Base-by-base conservation (phyloP, 2,888 invertebrate species). In the Acanthoscelides obtectus region DNA sequence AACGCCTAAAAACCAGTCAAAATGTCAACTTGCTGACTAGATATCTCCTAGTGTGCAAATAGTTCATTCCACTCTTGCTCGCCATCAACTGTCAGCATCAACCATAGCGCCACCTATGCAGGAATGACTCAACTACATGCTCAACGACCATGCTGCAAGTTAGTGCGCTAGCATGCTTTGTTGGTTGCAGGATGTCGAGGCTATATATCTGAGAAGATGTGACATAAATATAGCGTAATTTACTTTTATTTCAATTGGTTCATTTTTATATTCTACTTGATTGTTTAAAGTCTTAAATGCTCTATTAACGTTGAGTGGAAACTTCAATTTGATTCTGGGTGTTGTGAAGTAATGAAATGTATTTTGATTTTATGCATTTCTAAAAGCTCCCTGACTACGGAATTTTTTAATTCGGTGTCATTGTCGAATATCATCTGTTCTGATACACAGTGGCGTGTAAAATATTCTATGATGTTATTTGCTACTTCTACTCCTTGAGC, bases 361-460 rank as follows among this genome's bases (percentile, higher is more conserved):
- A 75, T 70, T 69, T 77, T 71, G 4, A 78, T 75, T 68, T 75
- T 27, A 64, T 77, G 75, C 3, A 12, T 45, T 4, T 45, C 64
- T 22, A 75, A 70, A 5, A 78, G 67, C 45, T 77, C 75, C 70
- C 72, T 74, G 12, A 77, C 22, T n/a, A 73, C 45, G 0, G 67
- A 67, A 66, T 76, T 76, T 70, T 73, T 75, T 66, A 74, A 79
- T 75, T 77, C 76, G 5, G 69, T 69, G 0, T 75, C 77, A 67
- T 76, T 76, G 64, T 78, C 79, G 20, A 71, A 72, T 6, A 77
- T 74, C 17, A 76, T 77, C 72, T 72, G 70, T 27, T 65, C 67
- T 2, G 75, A 77, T 19, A 77, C 71, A 21, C 74, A 71, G 22
- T 72, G 73, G 66, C 75, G 74, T 1, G 73, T 73, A 63, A 78